Base-by-base conservation (phyloP, 2,888 invertebrate species). In the Gibbula magus region DNA sequence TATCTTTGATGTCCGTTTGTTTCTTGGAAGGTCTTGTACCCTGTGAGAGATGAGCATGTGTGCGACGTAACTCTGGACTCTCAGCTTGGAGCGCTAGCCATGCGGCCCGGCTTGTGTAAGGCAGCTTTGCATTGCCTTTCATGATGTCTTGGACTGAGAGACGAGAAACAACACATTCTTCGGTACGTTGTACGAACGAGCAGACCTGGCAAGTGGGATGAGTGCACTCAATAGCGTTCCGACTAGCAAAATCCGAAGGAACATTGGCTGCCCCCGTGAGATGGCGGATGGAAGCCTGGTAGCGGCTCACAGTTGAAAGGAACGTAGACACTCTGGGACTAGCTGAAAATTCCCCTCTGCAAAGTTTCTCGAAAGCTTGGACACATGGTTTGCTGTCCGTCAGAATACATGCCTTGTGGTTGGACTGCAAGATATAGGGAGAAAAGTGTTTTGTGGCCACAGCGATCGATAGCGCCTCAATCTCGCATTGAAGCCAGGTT, bases 381-480 rank as follows among this genome's bases (percentile, higher is more conserved):
- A 80, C 79, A 76, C 81, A 84, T 0, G 83, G 83, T 70, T 82
- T 80, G 51, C 81, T 84, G 79, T 86, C 82, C 4, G 84, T 82
- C 1, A 85, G 76, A 13, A 85, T 75, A 75, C 83, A 85, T n/a
- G 82, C 67, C 7, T 39, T 67, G 18, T 78, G 73, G 3, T 70
- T 45, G 18, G 85, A 85, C 66, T 87, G 86, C 20, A 87, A 81
- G 10, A 87, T 83, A 61, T 81, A 86, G 5, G 85, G 87, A 75
- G 84, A 84, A 75, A 85, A 86, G 77, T 87, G 86, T 67, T 83
- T 84, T 13, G 82, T 53, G n/a, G 84, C 81, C 10, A 61, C 61
- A 22, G 39, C 56, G 81, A 83, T 22, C 81, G 67, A 39, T 61
- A 75, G 22, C 81, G 61, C 52, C 76, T 81, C 51, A 52, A 81